A percentile compares a stretch with the other conserved stretches of the same genome.
phyloP scores from a whole-genome alignment of 64 coral and sea anemone species.

The Astreopora myriophthalma region DNA sequence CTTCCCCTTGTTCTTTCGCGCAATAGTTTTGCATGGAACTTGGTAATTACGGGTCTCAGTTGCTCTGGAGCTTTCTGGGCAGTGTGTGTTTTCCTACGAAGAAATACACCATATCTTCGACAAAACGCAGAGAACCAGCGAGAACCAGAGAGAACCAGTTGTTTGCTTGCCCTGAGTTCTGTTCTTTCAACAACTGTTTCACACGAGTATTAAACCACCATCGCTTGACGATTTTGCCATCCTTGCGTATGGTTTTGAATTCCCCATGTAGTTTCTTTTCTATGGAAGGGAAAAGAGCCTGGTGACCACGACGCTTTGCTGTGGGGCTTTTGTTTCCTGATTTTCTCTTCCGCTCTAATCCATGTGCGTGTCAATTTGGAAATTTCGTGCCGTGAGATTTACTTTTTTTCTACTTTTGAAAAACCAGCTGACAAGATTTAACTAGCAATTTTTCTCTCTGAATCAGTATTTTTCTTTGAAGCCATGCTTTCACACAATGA shows the following conservation, averaged over 20 bases:
- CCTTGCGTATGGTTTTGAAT: constrained; percentile 40
- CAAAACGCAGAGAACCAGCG: constrained; percentile 45
- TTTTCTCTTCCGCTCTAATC: constrained; percentile 30
- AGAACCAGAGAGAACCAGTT: no score
- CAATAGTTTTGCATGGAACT: constrained; percentile 59
- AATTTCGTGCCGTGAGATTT: neutral
- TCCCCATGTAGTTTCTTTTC: constrained; percentile 51
- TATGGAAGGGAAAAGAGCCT: constrained; percentile 33
- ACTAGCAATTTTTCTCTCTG: neutral
- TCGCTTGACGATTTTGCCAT: constrained; percentile 52
- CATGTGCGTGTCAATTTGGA: neutral
- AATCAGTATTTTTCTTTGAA: constrained; percentile 6
- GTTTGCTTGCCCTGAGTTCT: constrained; percentile 26
- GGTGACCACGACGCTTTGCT: constrained; percentile 39
- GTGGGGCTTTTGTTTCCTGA: constrained; percentile 30
- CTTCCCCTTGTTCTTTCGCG: constrained; percentile 24
- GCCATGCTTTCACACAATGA: neutral
- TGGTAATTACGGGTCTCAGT: constrained; percentile 23
- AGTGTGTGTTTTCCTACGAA: constrained; percentile 54
- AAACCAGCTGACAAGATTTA: constrained; percentile 12
- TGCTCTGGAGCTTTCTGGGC: constrained; percentile 45
- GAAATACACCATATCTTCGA: constrained; percentile 31
- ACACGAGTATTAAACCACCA: constrained; percentile 60
- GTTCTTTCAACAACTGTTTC: constrained; percentile 65
- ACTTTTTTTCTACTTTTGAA: neutral